These are phyloP conservation scores for Iselma pallidipennis DNA, from an alignment of 2,888 invertebrate species.

Conservation along the genomic window DNA sequence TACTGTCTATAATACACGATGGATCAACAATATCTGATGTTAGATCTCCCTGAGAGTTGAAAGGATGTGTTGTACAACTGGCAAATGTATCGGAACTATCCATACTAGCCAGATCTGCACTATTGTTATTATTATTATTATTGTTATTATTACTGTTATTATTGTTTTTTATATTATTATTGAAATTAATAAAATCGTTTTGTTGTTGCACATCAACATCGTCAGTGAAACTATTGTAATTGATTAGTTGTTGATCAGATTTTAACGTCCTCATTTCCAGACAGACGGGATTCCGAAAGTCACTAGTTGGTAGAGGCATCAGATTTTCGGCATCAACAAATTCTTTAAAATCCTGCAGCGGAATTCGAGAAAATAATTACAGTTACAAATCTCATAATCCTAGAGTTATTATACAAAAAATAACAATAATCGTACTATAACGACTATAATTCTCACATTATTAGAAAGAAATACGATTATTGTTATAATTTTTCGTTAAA, in stretches of 20 bases:
- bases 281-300: constrained; percentile 81
- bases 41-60: constrained; percentile 68
- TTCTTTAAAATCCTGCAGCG: constrained; percentile 80
- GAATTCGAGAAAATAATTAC: neutral
- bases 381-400: too few relatives aligned
- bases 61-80: constrained; percentile 95
- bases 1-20: constrained; percentile 64
- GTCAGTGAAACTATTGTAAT: constrained; percentile 29
- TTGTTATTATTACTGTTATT: constrained; percentile 48
- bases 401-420: neutral
- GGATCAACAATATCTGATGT: constrained; percentile 55
- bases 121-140: constrained; percentile 52
- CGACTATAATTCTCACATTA: too few relatives aligned
- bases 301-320: constrained; percentile 84
- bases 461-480: neutral
- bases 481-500: neutral
- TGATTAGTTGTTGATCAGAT: constrained; percentile 32
- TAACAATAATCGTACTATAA: neutral
- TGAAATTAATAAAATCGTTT: constrained; percentile 44
- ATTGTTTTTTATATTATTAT: constrained; percentile 45
- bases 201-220: constrained; percentile 19
- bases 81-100: constrained; percentile 93
- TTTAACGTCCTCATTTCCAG: constrained; percentile 74
- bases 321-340: constrained; percentile 89
- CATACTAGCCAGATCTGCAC: constrained; percentile 62